Evolutionary conservation across 2,113 vertebrate species (phyloP), one percentile per base, ranked within the genome.

Genomic region (Thalassarche chlororhynchos): DNA sequence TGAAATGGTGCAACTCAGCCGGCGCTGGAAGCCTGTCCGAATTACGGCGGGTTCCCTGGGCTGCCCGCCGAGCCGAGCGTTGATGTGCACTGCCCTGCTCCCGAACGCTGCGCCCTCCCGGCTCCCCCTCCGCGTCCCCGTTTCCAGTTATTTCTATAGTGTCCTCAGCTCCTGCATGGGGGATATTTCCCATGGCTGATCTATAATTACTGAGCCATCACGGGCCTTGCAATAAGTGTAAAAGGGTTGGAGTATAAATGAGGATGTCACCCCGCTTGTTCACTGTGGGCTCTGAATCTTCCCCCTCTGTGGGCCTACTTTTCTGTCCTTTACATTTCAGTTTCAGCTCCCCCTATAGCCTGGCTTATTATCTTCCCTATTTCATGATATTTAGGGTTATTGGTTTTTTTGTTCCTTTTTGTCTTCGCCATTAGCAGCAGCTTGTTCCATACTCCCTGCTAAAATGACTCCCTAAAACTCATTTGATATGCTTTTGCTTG

Each of bases 61-160:
- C 81, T 87, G 86, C 70, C 74, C 12, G 1, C 9, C 0, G 12
- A 55, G 69, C 54, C 2, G 3, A 24, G 54, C 3, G 5, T 2
- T 20, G 60, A 15, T 13, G 52, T 7, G n/a, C 38, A 1, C 31
- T 52, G 4, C 52, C 1, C 2, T 79, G 21, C 44, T 90, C 40
- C 85, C 19, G 0, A 47, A 12, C 7, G 1, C 3, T 2, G 4
- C 0, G 0, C 47, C 71, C 25, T 86, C 14, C 71, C 5, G 17
- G 7, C 61, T 64, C 31, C 82, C 84, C 36, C 60, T 54, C 58
- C 6, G 1, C 12, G 0, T 16, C 66, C 76, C 68, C 23, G 0
- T 31, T 38, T 32, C 64, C 60, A 11, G 24, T 6, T 18, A 34
- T 61, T 69, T 36, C 89, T 34, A 0, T 3, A 8, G 49, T 0